phyloP scores from a whole-genome alignment of 2,113 vertebrate genomes.

The Pseudopipra pipra region DNA sequence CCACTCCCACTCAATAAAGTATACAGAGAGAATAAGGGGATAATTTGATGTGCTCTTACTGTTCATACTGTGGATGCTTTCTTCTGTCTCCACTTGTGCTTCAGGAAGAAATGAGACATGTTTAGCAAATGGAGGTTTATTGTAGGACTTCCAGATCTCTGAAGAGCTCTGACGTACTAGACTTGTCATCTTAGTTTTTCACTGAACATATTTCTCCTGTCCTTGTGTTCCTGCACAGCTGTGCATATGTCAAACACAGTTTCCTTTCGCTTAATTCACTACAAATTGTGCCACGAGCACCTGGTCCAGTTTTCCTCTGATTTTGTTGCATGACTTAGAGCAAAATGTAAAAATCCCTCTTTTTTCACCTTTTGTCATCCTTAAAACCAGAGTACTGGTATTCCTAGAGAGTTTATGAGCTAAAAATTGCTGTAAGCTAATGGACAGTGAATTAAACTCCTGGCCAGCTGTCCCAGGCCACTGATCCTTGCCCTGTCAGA shows the following conservation, averaged over 20 bases:
- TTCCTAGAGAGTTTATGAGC: background rate
- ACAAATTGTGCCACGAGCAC: background rate
- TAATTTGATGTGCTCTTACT: background rate
- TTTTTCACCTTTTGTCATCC: background rate
- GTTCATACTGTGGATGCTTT: background rate
- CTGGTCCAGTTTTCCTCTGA: background rate
- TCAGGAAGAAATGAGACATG: background rate
- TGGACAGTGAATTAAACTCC: background rate
- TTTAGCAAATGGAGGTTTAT: background rate
- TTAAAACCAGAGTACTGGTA: background rate
- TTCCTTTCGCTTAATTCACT: background rate
- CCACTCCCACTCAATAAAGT: accelerated
- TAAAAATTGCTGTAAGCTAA: background rate
- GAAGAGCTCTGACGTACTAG: background rate
- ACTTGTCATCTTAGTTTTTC: constrained; percentile 9
- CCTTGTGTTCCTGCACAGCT: background rate
- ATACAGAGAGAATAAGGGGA: background rate
- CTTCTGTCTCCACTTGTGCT: background rate
- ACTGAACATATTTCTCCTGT: background rate
- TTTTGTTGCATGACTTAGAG: background rate
- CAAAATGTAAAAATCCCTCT: background rate
- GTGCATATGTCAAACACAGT: background rate
- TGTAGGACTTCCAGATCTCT: background rate
- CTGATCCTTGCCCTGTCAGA: background rate
- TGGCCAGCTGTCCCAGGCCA: background rate